Conservation (phyloP, 1,140 invertebrate genomes). For the Apis laboriosa region DNA sequence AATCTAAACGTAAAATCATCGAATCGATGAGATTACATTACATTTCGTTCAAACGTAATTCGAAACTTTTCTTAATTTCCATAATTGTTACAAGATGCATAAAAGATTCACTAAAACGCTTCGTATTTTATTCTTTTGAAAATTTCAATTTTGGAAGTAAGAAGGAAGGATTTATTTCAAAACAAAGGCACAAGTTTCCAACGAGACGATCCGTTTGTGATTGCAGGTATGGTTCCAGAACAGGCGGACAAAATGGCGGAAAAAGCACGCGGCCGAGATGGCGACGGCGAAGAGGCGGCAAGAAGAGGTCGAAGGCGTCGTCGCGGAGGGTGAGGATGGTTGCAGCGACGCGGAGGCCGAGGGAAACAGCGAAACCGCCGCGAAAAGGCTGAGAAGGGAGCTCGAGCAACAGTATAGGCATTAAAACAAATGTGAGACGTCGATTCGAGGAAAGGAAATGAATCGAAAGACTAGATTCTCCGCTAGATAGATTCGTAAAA, state of each 20-base stretch:
- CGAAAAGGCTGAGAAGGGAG: slow-evolving; percentile 81
- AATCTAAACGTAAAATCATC: not conserved
- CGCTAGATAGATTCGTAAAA: not conserved
- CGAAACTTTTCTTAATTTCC: too few relatives aligned
- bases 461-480: not conserved
- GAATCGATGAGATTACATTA: too few relatives aligned
- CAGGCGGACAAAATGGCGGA: slow-evolving; percentile 99
- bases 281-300: slow-evolving; percentile 98
- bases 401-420: slow-evolving; percentile 81
- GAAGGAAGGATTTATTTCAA: not conserved
- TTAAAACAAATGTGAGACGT: slow-evolving; percentile 59
- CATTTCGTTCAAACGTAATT: too few relatives aligned
- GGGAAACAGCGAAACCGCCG: slow-evolving; percentile 77
- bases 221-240: slow-evolving; percentile 99
- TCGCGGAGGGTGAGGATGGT: slow-evolving; percentile 85
- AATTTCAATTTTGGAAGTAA: not conserved
- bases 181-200: not conserved
- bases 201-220: not conserved
- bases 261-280: slow-evolving; percentile 99
- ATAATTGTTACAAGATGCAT: too few relatives aligned
- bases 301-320: slow-evolving; percentile 92
- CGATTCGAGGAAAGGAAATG: not conserved
- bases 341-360: slow-evolving; percentile 85
- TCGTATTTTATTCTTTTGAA: too few relatives aligned
- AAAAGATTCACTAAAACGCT: too few relatives aligned